Evolutionary conservation across 2,113 vertebrate genomes (phyloP), one percentile per base, ranked within the genome.

Genomic region (Calypte anna): DNA sequence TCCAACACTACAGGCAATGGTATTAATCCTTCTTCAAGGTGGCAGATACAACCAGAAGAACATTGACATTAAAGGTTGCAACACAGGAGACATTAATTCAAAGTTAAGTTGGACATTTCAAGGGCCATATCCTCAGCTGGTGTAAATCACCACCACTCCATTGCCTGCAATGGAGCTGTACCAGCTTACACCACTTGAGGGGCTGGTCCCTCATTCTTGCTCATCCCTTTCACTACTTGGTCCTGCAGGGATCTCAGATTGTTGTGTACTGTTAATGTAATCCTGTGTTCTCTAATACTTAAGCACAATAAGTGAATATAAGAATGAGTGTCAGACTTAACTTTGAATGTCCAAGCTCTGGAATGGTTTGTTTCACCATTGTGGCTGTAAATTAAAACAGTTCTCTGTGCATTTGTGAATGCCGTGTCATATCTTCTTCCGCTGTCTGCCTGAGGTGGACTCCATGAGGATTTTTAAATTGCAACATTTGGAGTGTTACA

Each of bases 361-460:
- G 83, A 97, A 90, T 93, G 94, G 88, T 96, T 97, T 97, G 95
- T 97, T 97, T 97, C 94, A 96, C 95, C 94, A 90, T 96, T 94
- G 93, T 97, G 95, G 90, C 96, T 97, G 94, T 97, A 97, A 96
- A 97, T 97, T 97, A 97, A 97, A 97, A 97, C 95, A 84, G 94
- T 97, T 97, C 93, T 97, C 96, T 97, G 96, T 96, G 96, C 95
- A 96, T 96, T 90, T n/a, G 90, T 96, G 95, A 93, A 96, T 93
- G 95, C 86, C 14, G 93, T 97, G 96, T 96, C 92, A 22, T 97
- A 95, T 96, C 93, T 97, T 95, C 91, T 96, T 96, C 94, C 22
- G 19, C 82, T 95, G 66, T 86, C 85, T 94, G 6, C 81, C 84
- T 73, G 90, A 94, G 94, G 36, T 94, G 90, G 73, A 69, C 80